phyloP scores from a whole-genome alignment of 2,888 invertebrate species.

The Drosophila antonietae region DNA sequence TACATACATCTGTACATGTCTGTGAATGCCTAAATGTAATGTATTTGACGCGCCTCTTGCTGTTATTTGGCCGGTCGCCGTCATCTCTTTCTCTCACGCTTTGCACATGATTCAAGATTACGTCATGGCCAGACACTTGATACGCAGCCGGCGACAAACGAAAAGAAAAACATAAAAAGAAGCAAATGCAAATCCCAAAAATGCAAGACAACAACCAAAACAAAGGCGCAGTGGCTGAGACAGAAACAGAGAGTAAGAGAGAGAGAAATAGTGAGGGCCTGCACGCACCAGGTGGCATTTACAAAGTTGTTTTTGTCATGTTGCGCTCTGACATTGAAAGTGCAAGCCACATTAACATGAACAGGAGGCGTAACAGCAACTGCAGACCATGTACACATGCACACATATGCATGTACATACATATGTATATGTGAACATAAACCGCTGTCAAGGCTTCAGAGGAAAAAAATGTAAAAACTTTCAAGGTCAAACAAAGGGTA shows the following conservation, averaged over 20 bases:
- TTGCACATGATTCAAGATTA: slow-evolving; percentile 53
- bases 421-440: background rate
- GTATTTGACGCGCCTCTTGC: slow-evolving; percentile 52
- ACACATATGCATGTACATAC: background rate
- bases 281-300: slow-evolving; percentile 41
- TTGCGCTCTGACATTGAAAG: slow-evolving; percentile 67
- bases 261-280: slow-evolving; percentile 19
- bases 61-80: background rate
- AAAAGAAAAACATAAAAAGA: slow-evolving; percentile 39
- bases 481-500: slow-evolving; percentile 76
- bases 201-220: slow-evolving; percentile 37
- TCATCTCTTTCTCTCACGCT: slow-evolving; percentile 14
- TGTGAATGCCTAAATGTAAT: slow-evolving; percentile 9
- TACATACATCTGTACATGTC: background rate
- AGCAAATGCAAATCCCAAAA: slow-evolving; percentile 28
- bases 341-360: slow-evolving; percentile 49
- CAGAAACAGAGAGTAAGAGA: background rate
- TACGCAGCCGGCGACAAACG: slow-evolving; percentile 53
- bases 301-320: slow-evolving; percentile 31
- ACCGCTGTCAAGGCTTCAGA: slow-evolving; percentile 6
- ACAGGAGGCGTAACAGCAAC: slow-evolving; percentile 29
- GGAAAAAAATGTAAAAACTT: slow-evolving; percentile 24
- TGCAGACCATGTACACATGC: slow-evolving; percentile 52
- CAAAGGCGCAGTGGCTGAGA: slow-evolving; percentile 10
- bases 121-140: slow-evolving; percentile 71